Conservation (phyloP, 2,113 vertebrate species). For the Panurus biarmicus region DNA sequence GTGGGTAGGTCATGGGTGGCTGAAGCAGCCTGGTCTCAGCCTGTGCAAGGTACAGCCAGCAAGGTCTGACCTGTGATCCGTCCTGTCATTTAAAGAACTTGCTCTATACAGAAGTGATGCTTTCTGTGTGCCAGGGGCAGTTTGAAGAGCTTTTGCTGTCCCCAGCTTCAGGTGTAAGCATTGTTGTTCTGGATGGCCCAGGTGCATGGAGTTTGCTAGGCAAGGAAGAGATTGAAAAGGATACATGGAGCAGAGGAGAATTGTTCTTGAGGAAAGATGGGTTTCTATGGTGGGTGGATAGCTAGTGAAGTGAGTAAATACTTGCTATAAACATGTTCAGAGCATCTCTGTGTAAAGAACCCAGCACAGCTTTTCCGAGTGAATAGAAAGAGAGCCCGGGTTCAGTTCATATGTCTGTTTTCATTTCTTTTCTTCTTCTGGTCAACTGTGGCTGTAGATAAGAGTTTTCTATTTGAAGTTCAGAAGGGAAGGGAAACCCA, state of each 20-base stretch:
- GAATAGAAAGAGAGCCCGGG: constrained; percentile 34
- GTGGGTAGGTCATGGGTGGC: background rate
- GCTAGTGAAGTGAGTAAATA: constrained; percentile 50
- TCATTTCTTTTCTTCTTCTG: constrained; percentile 67
- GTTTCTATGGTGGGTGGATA: background rate
- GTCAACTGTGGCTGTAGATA: constrained; percentile 69
- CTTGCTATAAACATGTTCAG: constrained; percentile 36
- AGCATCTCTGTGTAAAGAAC: constrained; percentile 43
- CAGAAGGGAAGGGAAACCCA: constrained; percentile 69
- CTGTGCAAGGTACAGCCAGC: background rate
- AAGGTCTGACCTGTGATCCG: background rate
- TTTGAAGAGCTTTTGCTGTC: background rate
- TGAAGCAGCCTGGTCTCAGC: background rate
- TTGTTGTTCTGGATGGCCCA: background rate
- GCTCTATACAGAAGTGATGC: background rate
- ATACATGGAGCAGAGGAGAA: background rate
- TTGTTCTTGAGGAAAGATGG: background rate
- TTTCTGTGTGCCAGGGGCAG: background rate
- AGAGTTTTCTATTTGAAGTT: constrained; percentile 70
- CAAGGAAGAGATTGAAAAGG: background rate
- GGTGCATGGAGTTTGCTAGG: background rate
- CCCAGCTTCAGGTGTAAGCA: background rate
- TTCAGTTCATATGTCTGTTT: constrained; percentile 63
- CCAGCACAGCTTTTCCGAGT: constrained; percentile 46
- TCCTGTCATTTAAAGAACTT: background rate